A percentile compares a stretch with the other conserved stretches of the same genome.
Conservation (phyloP, 2,113 vertebrate genomes). For the Emydura subglobosa region DNA sequence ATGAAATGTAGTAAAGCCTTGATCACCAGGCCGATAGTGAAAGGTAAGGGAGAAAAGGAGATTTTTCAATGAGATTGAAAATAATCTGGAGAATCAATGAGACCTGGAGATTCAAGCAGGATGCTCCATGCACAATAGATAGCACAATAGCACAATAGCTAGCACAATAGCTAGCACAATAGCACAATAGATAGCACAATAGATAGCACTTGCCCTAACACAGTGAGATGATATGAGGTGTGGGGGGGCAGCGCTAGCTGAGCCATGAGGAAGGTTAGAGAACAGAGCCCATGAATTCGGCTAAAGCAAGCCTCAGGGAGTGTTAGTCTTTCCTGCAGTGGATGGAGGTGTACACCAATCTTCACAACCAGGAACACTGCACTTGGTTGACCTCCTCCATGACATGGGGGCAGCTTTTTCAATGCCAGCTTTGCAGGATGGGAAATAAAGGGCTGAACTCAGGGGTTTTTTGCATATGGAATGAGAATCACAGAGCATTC, state of each 20-base stretch:
- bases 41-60: background rate
- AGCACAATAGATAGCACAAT: too few species aligned
- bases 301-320: background rate
- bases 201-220: background rate
- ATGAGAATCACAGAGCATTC: accelerated
- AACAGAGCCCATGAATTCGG: background rate
- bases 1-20: background rate
- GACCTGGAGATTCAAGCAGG: background rate
- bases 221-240: accelerated
- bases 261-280: background rate
- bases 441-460: background rate
- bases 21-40: background rate
- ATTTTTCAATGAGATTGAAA: background rate
- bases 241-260: background rate
- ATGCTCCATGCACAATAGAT: background rate
- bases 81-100: background rate
- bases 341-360: accelerated
- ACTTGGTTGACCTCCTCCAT: background rate
- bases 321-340: background rate
- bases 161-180: too few species aligned
- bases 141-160: background rate
- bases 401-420: background rate
- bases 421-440: accelerated
- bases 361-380: background rate
- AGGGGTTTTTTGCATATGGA: accelerated